Percentiles rank a stretch among this genome's conserved stretches.
Evolutionary conservation across 2,113 vertebrate genomes (phyloP).

Genomic region (Sinocyclocheilus anshuiensis): DNA sequence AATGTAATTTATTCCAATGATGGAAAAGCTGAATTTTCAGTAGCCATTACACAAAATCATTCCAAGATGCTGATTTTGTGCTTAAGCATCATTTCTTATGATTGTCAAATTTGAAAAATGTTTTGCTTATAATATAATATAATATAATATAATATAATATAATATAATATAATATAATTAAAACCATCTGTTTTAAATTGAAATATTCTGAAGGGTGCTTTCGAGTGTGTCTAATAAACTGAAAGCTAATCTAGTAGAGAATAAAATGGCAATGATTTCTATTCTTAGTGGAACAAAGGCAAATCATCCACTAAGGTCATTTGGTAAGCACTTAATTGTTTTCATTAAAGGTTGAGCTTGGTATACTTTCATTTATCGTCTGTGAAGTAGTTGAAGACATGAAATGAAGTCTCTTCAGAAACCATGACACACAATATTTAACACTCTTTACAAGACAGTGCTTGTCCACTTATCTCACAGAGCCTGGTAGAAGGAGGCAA

Average conservation of each 20-base stretch:
- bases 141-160: too few species aligned
- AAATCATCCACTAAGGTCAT: background rate
- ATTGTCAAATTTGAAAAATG: too few species aligned
- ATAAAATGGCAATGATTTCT: background rate
- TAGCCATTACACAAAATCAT: too few species aligned
- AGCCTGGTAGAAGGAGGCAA: background rate
- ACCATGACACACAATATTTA: background rate
- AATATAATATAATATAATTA: background rate
- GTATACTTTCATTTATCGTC: background rate
- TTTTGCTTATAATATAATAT: too few species aligned
- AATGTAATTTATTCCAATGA: too few species aligned
- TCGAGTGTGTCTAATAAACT: background rate
- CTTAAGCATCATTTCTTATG: too few species aligned
- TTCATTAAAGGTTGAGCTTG: background rate
- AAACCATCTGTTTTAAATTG: background rate
- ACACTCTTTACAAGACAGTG: background rate
- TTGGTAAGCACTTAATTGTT: background rate
- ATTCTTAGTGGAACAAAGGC: background rate
- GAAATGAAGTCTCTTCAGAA: background rate
- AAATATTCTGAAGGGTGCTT: background rate
- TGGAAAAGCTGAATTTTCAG: too few species aligned
- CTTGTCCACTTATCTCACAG: background rate
- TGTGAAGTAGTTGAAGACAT: background rate
- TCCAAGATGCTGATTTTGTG: too few species aligned
- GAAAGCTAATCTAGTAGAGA: background rate